Conservation (phyloP, 2,113 vertebrate species). For the Saccopteryx leptura region DNA sequence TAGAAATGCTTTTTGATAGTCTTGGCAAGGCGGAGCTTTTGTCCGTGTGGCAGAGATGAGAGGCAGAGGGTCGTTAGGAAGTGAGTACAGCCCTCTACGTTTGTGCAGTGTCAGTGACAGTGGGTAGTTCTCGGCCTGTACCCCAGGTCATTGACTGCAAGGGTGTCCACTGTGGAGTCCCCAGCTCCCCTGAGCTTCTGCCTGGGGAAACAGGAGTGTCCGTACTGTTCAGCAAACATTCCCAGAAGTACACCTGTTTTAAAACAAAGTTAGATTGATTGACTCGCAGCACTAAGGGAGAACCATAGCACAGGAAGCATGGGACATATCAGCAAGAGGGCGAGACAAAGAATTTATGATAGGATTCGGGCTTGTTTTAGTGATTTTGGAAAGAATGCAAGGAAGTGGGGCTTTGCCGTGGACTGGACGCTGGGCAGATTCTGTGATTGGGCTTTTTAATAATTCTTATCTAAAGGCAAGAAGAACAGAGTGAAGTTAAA, state of each 20-base stretch:
- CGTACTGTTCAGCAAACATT: background rate
- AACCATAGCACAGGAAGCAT: background rate
- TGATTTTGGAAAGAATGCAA: background rate
- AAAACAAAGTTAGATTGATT: background rate
- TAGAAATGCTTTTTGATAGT: background rate
- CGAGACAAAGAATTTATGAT: background rate
- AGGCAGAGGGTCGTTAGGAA: background rate
- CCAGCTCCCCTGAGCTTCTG: background rate
- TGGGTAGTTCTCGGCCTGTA: background rate
- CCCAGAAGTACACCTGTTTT: background rate
- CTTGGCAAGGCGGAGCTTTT: background rate
- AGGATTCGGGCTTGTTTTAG: background rate
- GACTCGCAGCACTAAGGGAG: background rate
- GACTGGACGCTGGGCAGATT: background rate
- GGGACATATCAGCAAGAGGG: background rate
- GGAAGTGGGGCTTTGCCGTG: background rate
- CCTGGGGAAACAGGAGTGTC: background rate
- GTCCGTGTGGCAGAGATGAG: background rate
- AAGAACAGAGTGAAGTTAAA: constrained; percentile 1
- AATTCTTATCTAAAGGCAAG: constrained; percentile 18
- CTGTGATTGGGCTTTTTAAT: background rate
- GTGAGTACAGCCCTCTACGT: background rate
- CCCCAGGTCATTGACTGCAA: background rate
- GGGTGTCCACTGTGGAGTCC: background rate
- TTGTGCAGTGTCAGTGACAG: background rate